Conservation (phyloP, 2,888 invertebrate species). For the Drosophila greeni region DNA sequence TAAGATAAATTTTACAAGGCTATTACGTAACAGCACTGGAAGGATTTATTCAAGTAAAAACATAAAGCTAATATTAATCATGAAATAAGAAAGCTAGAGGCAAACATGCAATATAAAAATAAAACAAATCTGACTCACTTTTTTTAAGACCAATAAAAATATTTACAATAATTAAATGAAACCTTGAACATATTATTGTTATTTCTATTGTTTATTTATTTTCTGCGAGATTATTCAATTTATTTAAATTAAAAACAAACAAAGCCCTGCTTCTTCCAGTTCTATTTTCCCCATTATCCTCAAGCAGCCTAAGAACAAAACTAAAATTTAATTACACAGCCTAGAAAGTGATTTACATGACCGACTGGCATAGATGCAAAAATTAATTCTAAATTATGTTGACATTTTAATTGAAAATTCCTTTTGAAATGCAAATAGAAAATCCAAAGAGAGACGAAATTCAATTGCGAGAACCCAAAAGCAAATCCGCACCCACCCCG, state of each 20-base stretch:
- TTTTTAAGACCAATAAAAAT: no score
- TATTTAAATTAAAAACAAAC: background rate
- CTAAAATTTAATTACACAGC: slow-evolving; percentile 32
- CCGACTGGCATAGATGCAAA: slow-evolving; percentile 15
- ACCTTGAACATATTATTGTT: background rate
- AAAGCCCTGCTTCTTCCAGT: background rate
- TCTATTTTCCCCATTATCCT: background rate
- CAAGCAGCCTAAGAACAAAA: slow-evolving; percentile 9
- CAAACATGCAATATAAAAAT: no score
- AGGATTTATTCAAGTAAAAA: no score
- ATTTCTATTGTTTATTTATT: background rate
- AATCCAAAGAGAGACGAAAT: slow-evolving; percentile 51
- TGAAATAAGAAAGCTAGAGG: no score
- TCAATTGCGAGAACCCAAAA: slow-evolving; percentile 47
- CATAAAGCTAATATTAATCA: no score
- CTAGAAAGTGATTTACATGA: slow-evolving; percentile 25
- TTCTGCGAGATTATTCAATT: background rate
- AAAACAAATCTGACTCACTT: no score
- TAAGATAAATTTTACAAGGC: background rate
- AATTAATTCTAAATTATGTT: slow-evolving; percentile 39
- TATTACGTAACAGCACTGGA: no score
- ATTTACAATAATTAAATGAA: no score
- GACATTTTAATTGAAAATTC: slow-evolving; percentile 57
- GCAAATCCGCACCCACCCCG: slow-evolving; percentile 19
- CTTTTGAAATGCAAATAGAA: slow-evolving; percentile 55